phyloP scores from a whole-genome alignment of 2,888 invertebrate species.

The Melanophora roralis region DNA sequence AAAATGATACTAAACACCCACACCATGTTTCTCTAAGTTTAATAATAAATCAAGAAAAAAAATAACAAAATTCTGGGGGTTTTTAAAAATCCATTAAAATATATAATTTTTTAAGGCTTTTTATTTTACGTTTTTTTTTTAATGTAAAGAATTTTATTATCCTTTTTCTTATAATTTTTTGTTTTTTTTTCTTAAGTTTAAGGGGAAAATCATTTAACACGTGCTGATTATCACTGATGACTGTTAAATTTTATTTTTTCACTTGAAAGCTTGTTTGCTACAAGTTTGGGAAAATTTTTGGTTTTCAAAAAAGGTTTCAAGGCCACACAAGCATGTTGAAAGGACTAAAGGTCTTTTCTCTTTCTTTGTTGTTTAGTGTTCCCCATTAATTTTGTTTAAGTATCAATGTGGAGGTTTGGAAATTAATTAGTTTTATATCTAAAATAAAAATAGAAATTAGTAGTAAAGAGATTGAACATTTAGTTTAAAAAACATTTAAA shows the following conservation, averaged over 20 bases:
- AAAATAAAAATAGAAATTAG: too few relatives aligned
- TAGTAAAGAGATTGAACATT: too few relatives aligned
- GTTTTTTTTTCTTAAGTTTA: not conserved
- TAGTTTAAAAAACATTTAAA: too few relatives aligned
- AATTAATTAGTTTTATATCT: too few relatives aligned
- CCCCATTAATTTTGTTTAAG: too few relatives aligned
- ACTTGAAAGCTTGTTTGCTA: not conserved
- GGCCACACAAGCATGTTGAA: not conserved
- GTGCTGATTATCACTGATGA: not conserved
- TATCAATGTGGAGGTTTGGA: too few relatives aligned
- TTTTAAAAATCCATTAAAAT: not conserved
- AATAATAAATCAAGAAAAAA: too few relatives aligned
- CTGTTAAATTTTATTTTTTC: conserved; percentile 2
- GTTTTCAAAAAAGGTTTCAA: not conserved
- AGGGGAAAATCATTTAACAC: not conserved
- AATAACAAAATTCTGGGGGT: not conserved
- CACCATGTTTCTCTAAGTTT: not conserved
- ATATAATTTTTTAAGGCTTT: not conserved
- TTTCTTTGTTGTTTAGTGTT: not conserved
- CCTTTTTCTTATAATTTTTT: not conserved
- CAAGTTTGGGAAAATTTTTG: not conserved
- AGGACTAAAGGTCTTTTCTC: not conserved
- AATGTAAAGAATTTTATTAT: not conserved
- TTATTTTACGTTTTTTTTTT: not conserved
- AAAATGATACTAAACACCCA: not conserved